Evolutionary conservation across 2,113 vertebrate genomes (phyloP).

Genomic region (Ophthalmolycus amberensis): DNA sequence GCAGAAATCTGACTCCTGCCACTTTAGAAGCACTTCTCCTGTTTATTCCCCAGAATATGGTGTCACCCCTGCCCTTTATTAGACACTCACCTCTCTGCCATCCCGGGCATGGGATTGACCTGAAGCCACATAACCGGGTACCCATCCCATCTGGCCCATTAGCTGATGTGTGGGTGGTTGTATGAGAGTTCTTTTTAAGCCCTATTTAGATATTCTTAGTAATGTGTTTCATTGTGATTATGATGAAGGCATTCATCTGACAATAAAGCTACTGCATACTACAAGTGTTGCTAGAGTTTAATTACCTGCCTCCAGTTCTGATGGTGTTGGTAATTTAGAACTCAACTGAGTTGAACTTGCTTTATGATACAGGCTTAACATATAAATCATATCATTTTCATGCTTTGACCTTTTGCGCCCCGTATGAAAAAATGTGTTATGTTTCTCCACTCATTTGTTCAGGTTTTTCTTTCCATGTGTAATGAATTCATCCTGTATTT

Average conservation of each 20-base stretch:
- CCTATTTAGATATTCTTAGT: background rate
- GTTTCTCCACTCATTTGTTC: background rate
- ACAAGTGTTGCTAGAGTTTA: background rate
- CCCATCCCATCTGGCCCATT: too few relatives aligned
- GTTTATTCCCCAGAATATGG: too few relatives aligned
- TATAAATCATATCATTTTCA: background rate
- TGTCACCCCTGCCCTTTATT: too few relatives aligned
- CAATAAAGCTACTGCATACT: too few relatives aligned
- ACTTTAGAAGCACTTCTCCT: background rate
- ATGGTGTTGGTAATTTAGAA: background rate
- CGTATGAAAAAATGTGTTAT: background rate
- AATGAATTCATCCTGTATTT: background rate
- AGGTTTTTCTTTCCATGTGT: background rate
- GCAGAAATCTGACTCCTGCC: too few relatives aligned
- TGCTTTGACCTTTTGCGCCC: background rate
- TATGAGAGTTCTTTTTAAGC: too few relatives aligned
- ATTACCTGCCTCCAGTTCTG: background rate
- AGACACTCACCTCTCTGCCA: too few relatives aligned
- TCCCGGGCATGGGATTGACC: too few relatives aligned
- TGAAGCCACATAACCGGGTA: too few relatives aligned
- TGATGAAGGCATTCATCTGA: background rate
- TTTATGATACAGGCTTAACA: background rate
- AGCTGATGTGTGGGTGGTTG: too few relatives aligned
- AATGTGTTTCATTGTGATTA: background rate
- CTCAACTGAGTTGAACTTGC: background rate